Base-by-base conservation (phyloP, 2,113 vertebrate species). In the Odocoileus hemionus region DNA sequence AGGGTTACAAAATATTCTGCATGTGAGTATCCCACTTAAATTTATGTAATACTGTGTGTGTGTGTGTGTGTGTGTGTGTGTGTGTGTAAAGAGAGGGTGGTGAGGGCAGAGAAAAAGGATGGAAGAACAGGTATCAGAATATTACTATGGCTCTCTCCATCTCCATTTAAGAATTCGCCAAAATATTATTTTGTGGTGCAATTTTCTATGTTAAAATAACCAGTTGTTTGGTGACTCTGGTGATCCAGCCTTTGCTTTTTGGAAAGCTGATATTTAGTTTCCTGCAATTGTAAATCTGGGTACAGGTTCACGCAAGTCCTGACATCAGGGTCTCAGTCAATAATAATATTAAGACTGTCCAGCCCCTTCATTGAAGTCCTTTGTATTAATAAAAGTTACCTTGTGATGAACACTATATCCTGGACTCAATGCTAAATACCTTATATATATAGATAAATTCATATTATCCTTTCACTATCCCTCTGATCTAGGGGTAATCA, bases 241-340 rank as follows among this genome's bases (percentile, higher is more conserved):
- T 92, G 58, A 91, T 78, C n/a, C 52, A 87, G n/a, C 17, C 64
- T 52, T 45, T 78, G 76, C 33, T 67, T 64, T 90, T 30, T n/a
- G 21, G 87, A 96, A 93, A 95, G 58, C 47, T 96, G 87, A 60
- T 87, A 76, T 91, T 95, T 96, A 89, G 82, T 97, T 95, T 97
- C 78, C 89, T 94, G 52, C 9, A 39, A 80, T 1, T 93, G 28
- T 54, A 83, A 95, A 89, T 91, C 13, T 13, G 74, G 74, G 80
- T 47, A 84, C 0, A 7, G 58, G 57, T 89, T 96, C 86, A 67
- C 7, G 25, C 3, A 67, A 93, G 70, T 85, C 30, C 54, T 70
- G 50, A 76, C 45, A 50, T 83, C 55, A 93, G 82, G 85, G 39
- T 96, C 88, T 95, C 60, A 55, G 82, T 55, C 70, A 94, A 17